A percentile compares a stretch with the other conserved stretches of the same genome.
phyloP scores from a whole-genome alignment of 1,140 invertebrate genomes.

The Papilio dardanus region DNA sequence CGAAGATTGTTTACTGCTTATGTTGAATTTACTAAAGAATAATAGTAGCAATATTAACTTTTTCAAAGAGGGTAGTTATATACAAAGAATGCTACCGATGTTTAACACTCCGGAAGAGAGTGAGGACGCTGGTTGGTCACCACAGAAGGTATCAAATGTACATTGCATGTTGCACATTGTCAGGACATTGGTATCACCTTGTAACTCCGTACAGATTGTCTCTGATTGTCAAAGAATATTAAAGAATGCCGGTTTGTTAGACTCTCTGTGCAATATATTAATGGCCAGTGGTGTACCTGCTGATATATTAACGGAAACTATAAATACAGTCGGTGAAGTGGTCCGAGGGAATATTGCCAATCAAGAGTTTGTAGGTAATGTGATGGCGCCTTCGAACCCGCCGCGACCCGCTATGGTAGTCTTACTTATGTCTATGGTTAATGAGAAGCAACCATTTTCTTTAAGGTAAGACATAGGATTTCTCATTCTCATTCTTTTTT shows the following conservation, averaged over 20 bases:
- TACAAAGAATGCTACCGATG: slow-evolving; percentile 94
- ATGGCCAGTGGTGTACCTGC: slow-evolving; percentile 98
- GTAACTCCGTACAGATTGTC: slow-evolving; percentile 89
- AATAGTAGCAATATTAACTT: slow-evolving; percentile 99
- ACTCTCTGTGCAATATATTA: slow-evolving; percentile 93
- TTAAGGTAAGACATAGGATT: slow-evolving; percentile 83
- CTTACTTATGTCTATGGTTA: slow-evolving; percentile 99
- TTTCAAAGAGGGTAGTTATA: slow-evolving; percentile 98
- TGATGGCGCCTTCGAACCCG: slow-evolving; percentile 96
- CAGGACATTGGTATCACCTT: slow-evolving; percentile 94
- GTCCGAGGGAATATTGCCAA: slow-evolving; percentile 95
- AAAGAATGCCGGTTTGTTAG: slow-evolving; percentile 90
- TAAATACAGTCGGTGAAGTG: slow-evolving; percentile 97
- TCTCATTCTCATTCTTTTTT: no score
- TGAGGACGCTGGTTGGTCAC: slow-evolving; percentile 92
- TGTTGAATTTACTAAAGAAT: slow-evolving; percentile 96
- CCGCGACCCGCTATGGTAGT: slow-evolving; percentile 96
- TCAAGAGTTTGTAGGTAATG: slow-evolving; percentile 95
- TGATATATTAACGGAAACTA: slow-evolving; percentile 97
- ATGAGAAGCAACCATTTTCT: slow-evolving; percentile 97
- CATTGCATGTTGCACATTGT: slow-evolving; percentile 96
- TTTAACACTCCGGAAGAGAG: slow-evolving; percentile 89
- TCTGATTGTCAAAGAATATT: slow-evolving; percentile 94
- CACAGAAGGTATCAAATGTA: slow-evolving; percentile 97
- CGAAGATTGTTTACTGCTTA: slow-evolving; percentile 97